Evolutionary conservation across 2,113 vertebrate species (phyloP).

Genomic region (Malurus elegans): DNA sequence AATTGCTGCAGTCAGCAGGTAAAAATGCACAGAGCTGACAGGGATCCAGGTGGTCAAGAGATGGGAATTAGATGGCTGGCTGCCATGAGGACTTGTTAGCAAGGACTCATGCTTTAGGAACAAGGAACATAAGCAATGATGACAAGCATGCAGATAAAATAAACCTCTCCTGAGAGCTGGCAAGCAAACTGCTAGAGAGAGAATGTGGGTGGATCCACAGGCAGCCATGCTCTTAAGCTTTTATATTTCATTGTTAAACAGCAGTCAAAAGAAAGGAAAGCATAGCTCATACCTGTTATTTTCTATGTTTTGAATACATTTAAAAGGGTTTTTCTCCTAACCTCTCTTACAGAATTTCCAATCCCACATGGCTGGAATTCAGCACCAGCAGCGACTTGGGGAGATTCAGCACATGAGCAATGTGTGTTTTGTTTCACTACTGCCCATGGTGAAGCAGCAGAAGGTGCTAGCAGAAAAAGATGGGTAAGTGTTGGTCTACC

Average conservation of each 20-base stretch:
- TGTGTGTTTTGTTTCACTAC: slow-evolving; percentile 87
- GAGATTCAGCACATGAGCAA: slow-evolving; percentile 94
- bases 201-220: slow-evolving; percentile 46
- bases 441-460: slow-evolving; percentile 88
- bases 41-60: neutral
- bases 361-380: slow-evolving; percentile 86
- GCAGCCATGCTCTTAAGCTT: slow-evolving; percentile 32
- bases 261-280: slow-evolving; percentile 23
- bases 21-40: neutral
- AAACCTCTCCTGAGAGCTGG: neutral
- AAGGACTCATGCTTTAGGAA: neutral
- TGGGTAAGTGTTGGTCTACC: slow-evolving; percentile 66
- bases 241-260: slow-evolving; percentile 37
- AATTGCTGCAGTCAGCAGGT: slow-evolving; percentile 91
- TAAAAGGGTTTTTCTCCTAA: neutral
- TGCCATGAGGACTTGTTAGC: neutral
- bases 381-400: slow-evolving; percentile 91
- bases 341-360: slow-evolving; percentile 83
- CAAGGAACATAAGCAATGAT: neutral
- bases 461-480: slow-evolving; percentile 74
- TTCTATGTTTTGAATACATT: slow-evolving; percentile 3
- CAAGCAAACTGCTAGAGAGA: neutral
- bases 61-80: neutral
- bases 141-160: neutral
- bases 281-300: slow-evolving; percentile 6